phyloP scores from a whole-genome alignment of 2,113 vertebrate species.

The Corydoras sp. region DNA sequence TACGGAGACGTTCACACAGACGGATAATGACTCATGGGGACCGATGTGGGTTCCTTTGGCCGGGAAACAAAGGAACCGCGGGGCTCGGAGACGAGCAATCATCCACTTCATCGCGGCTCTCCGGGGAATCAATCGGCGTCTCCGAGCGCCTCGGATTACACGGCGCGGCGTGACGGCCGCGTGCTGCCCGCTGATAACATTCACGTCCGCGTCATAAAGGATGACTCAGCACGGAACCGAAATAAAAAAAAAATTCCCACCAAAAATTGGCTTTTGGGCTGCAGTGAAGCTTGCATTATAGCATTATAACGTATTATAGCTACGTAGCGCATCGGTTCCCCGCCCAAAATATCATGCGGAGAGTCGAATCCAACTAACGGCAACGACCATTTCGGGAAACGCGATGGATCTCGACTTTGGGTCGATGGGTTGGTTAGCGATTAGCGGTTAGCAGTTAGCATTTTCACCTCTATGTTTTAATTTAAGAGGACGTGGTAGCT shows the following conservation, averaged over 20 bases:
- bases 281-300: too few species aligned
- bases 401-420: too few species aligned
- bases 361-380: too few species aligned
- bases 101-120: slow-evolving; percentile 13
- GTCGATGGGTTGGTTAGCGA: too few species aligned
- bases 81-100: slow-evolving; percentile 11
- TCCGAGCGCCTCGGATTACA: slow-evolving; percentile 7
- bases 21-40: slow-evolving; percentile 1
- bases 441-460: too few species aligned
- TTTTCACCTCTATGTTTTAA: too few species aligned
- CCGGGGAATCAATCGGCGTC: not conserved
- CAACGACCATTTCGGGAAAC: too few species aligned
- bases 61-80: not conserved
- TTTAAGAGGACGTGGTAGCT: too few species aligned
- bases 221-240: slow-evolving; percentile 23
- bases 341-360: too few species aligned
- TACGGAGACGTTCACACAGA: not conserved
- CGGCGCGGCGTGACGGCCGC: not conserved
- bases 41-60: slow-evolving; percentile 20
- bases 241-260: not conserved
- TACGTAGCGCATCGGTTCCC: too few species aligned
- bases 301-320: too few species aligned
- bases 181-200: slow-evolving; percentile 21
- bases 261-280: not conserved
- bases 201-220: not conserved